Conservation (phyloP, 1,140 invertebrate species). For the Meteorus sp. region DNA sequence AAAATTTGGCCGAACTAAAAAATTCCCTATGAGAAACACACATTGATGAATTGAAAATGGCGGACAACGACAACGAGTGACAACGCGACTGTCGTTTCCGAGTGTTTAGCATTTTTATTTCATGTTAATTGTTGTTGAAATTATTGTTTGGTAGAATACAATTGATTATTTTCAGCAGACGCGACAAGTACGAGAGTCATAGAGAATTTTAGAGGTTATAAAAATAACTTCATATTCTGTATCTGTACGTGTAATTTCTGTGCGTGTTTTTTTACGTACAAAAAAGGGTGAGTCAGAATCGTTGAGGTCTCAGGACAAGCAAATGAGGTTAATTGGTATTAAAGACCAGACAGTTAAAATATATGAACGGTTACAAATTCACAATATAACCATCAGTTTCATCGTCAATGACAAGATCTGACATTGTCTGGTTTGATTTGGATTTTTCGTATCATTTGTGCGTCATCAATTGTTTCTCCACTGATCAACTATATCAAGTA, state of each 20-base stretch:
- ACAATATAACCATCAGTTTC: background rate
- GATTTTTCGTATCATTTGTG: conserved; percentile 22
- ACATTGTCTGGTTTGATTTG: conserved; percentile 33
- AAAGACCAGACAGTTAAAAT: conserved; percentile 40
- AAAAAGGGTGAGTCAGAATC: conserved; percentile 16
- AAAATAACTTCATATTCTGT: no score
- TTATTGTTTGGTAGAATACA: background rate
- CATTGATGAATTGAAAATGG: no score
- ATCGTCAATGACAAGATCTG: conserved; percentile 26
- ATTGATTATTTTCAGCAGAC: background rate
- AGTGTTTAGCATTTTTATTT: background rate
- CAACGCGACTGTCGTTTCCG: background rate
- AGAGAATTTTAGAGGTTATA: no score
- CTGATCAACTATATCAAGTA: no score
- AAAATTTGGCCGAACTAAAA: no score
- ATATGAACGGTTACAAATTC: background rate
- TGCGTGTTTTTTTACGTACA: background rate
- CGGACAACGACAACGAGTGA: conserved; percentile 4
- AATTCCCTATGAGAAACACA: no score
- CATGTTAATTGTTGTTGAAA: background rate
- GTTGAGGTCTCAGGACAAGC: conserved; percentile 15
- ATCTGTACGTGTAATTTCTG: no score
- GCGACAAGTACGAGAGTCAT: no score
- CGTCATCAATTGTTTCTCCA: background rate
- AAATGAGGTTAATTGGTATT: conserved; percentile 43